These are phyloP conservation scores for Empis stercorea DNA, from an alignment of 2,888 invertebrate genomes.

Conservation along the genomic window DNA sequence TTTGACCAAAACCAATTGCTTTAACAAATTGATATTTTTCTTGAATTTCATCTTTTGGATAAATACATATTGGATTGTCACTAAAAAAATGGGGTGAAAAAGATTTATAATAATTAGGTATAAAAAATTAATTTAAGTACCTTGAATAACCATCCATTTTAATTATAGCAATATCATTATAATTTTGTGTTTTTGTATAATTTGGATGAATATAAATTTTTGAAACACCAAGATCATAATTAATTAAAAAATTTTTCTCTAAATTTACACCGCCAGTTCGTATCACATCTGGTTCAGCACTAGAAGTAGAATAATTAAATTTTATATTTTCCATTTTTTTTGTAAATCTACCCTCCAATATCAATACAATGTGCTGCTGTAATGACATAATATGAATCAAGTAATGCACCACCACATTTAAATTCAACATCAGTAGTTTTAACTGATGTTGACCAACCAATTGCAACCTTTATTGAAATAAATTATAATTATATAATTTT, in stretches of 20 bases:
- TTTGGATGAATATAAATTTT: slow-evolving; percentile 32
- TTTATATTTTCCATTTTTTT: neutral
- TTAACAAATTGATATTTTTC: neutral
- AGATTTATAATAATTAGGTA: no score
- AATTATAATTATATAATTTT: neutral
- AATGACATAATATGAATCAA: slow-evolving; percentile 27
- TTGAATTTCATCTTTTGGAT: neutral
- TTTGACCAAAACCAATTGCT: slow-evolving; percentile 13
- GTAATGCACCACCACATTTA: slow-evolving; percentile 32
- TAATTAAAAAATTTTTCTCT: neutral
- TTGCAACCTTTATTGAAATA: neutral
- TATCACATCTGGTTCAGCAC: slow-evolving; percentile 13
- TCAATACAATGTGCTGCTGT: slow-evolving; percentile 32
- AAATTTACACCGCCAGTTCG: slow-evolving; percentile 23
- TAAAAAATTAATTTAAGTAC: no score
- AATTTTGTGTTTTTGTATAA: slow-evolving; percentile 33
- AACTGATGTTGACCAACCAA: neutral
- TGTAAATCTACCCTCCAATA: slow-evolving; percentile 22
- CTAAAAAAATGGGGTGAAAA: neutral
- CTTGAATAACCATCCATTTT: slow-evolving; percentile 14
- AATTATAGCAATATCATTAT: slow-evolving; percentile 42
- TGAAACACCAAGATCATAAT: slow-evolving; percentile 13
- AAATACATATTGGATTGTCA: neutral
- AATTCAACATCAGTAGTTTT: slow-evolving; percentile 22
- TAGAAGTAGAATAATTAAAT: neutral